phyloP scores from a whole-genome alignment of 2,797 vertebrate species.

The Manis crassicaudata region DNA sequence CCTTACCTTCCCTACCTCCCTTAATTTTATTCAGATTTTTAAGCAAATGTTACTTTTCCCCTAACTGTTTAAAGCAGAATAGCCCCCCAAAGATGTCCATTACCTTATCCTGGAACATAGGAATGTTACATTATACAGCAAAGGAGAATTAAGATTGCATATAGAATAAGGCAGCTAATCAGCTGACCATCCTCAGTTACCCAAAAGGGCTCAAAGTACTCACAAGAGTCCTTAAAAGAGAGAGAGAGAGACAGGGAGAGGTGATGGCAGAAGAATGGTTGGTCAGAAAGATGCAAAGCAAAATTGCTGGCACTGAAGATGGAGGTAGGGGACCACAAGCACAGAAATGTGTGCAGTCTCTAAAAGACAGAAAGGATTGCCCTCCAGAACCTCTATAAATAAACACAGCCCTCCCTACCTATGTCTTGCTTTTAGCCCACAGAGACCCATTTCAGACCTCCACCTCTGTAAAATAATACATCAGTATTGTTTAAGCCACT shows the following conservation, averaged over 20 bases:
- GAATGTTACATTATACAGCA: neutral
- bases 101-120: neutral
- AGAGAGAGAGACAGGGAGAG: neutral
- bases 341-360: neutral
- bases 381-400: neutral
- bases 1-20: neutral
- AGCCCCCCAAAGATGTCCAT: neutral
- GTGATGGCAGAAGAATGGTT: neutral
- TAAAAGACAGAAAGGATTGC: neutral
- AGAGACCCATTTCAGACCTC: neutral
- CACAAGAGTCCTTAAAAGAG: neutral
- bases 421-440: neutral
- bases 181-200: neutral
- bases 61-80: neutral
- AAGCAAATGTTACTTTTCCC: neutral
- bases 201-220: neutral
- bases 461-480: neutral
- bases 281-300: neutral
- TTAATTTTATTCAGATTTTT: conserved; percentile 17
- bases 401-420: neutral
- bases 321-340: neutral
- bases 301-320: neutral
- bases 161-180: neutral
- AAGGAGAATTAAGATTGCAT: neutral
- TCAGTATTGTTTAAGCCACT: neutral